A percentile compares a stretch with the other conserved stretches of the same genome.
phyloP scores from a whole-genome alignment of 2,113 vertebrate species.

The Lepidothrix coronata region DNA sequence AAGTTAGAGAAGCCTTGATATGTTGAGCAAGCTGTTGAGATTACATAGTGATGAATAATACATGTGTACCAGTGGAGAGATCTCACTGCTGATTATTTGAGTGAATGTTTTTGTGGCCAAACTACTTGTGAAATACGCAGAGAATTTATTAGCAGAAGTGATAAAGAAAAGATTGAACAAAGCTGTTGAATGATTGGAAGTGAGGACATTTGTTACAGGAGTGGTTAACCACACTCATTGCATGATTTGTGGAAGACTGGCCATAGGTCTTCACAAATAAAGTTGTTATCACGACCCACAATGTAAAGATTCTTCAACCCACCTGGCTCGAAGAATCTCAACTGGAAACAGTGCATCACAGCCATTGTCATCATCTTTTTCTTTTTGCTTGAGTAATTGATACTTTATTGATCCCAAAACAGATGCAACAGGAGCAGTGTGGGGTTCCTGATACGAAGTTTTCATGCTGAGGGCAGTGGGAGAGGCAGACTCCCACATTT shows the following conservation, averaged over 20 bases:
- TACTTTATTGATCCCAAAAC: neutral
- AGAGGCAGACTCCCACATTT: neutral
- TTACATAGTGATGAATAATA: slow-evolving; percentile 24
- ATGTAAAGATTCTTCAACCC: neutral
- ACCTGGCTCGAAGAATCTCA: neutral
- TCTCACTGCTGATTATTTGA: slow-evolving; percentile 35
- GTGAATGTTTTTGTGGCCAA: slow-evolving; percentile 8
- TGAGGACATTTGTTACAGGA: neutral
- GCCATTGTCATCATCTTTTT: neutral
- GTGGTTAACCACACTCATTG: neutral
- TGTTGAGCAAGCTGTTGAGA: slow-evolving; percentile 22
- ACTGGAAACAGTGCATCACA: neutral
- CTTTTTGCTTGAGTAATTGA: neutral
- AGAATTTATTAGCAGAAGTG: neutral
- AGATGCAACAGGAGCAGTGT: neutral
- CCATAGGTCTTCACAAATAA: neutral
- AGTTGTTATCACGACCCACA: neutral
- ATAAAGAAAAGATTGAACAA: neutral
- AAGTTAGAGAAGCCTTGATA: slow-evolving; percentile 36
- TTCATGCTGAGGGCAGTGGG: neutral
- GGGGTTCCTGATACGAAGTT: neutral
- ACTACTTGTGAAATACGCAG: neutral
- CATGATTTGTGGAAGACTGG: neutral
- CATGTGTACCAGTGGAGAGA: neutral
- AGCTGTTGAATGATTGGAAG: neutral